phyloP scores from a whole-genome alignment of 2,797 vertebrate species.

The Dromococcyx pavoninus region DNA sequence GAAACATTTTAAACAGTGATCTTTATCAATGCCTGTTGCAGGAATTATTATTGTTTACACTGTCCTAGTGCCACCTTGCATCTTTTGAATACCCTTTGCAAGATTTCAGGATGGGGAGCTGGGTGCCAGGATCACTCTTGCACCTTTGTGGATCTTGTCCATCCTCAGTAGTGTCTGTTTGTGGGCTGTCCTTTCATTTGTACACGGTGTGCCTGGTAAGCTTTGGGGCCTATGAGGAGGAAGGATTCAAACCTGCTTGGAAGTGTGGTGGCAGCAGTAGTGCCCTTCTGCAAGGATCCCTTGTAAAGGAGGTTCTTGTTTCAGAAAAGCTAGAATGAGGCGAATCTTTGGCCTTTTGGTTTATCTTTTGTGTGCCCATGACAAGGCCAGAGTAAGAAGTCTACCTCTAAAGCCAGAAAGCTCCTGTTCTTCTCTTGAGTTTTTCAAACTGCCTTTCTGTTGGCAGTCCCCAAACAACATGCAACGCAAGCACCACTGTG shows the following conservation, averaged over 20 bases:
- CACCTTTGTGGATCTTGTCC: background rate
- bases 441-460: background rate
- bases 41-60: background rate
- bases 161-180: background rate
- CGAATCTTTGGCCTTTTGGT: background rate
- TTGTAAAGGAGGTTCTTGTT: background rate
- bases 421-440: background rate
- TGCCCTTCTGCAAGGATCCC: background rate
- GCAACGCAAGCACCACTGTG: accelerated
- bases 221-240: background rate
- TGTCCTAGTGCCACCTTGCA: background rate
- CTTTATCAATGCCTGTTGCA: background rate
- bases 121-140: background rate
- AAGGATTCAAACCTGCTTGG: background rate
- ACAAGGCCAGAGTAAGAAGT: background rate
- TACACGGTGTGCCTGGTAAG: accelerated
- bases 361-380: background rate
- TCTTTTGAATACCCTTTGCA: background rate
- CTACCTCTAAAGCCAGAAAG: background rate
- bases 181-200: background rate
- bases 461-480: background rate
- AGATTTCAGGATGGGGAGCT: background rate
- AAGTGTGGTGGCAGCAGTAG: background rate
- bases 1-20: background rate
- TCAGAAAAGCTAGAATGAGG: background rate